Evolutionary conservation across 2,797 vertebrate species (phyloP).

Genomic region (Chloroceryle amazona): DNA sequence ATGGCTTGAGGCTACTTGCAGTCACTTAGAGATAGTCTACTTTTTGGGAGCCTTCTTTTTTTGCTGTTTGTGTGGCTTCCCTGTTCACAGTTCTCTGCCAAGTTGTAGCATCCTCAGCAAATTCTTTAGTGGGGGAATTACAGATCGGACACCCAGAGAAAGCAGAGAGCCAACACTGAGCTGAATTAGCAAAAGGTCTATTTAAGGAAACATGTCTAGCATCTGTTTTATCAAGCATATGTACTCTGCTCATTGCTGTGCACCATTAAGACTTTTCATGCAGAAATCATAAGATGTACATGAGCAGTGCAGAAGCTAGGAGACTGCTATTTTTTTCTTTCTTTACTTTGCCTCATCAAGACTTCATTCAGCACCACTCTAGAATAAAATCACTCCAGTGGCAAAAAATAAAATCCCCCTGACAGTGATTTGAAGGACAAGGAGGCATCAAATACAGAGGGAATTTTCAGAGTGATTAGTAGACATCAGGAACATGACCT

Average conservation of each 20-base stretch:
- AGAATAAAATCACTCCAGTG: neutral
- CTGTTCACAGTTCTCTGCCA: neutral
- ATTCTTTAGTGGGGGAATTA: neutral
- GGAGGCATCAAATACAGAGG: neutral
- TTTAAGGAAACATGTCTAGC: conserved; percentile 28
- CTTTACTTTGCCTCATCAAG: conserved; percentile 13
- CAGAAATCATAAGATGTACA: neutral
- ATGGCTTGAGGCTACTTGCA: neutral
- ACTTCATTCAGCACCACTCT: neutral
- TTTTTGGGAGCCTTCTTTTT: neutral
- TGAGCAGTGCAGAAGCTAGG: neutral
- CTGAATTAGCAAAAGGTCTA: conserved; percentile 34
- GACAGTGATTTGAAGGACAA: neutral
- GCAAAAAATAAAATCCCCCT: neutral
- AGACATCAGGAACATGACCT: neutral
- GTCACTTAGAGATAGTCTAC: neutral
- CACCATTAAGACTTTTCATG: conserved; percentile 33
- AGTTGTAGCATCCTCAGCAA: neutral
- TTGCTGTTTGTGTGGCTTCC: neutral
- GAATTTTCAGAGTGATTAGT: conserved; percentile 1
- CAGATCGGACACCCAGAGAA: neutral
- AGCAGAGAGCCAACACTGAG: neutral
- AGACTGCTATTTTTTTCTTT: neutral
- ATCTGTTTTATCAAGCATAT: conserved; percentile 27
- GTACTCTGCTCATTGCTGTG: conserved; percentile 11